phyloP scores from a whole-genome alignment of 2,113 vertebrate species.

The Hirundichthys speculiger region DNA sequence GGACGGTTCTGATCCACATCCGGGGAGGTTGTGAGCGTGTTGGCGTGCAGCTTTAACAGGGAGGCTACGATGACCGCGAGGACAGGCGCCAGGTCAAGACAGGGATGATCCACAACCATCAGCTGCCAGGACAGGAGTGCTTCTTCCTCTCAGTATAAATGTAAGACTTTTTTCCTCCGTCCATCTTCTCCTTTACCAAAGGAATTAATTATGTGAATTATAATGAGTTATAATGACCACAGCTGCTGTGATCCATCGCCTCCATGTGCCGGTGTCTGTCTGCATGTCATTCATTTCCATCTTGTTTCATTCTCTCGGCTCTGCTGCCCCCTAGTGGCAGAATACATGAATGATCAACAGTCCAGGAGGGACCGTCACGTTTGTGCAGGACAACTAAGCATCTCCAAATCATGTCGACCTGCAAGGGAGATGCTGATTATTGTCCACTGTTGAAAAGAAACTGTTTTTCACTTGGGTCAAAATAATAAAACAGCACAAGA shows the following conservation, averaged over 20 bases:
- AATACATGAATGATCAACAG: slow-evolving; percentile 9
- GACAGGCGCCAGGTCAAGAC: slow-evolving; percentile 6
- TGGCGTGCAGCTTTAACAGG: slow-evolving; percentile 22
- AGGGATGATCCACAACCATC: slow-evolving; percentile 18
- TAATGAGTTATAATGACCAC: no score
- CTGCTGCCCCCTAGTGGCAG: background rate
- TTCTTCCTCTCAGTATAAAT: slow-evolving; percentile 5
- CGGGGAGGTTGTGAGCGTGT: slow-evolving; percentile 3
- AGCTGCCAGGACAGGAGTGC: slow-evolving; percentile 47
- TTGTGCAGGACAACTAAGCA: no score
- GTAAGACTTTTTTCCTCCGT: background rate
- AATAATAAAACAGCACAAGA: no score
- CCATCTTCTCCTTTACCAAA: background rate
- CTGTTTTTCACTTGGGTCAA: no score
- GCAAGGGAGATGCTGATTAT: no score
- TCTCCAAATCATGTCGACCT: no score
- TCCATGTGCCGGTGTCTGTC: background rate
- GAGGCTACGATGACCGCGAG: background rate
- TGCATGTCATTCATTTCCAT: background rate
- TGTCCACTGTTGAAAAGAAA: no score
- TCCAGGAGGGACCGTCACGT: slow-evolving; percentile 10
- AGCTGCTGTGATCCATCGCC: no score
- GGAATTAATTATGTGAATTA: no score
- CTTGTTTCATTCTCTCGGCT: background rate
- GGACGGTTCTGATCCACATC: slow-evolving; percentile 9